Conservation (phyloP, 2,888 invertebrate species). For the Halocaridina rubra region DNA sequence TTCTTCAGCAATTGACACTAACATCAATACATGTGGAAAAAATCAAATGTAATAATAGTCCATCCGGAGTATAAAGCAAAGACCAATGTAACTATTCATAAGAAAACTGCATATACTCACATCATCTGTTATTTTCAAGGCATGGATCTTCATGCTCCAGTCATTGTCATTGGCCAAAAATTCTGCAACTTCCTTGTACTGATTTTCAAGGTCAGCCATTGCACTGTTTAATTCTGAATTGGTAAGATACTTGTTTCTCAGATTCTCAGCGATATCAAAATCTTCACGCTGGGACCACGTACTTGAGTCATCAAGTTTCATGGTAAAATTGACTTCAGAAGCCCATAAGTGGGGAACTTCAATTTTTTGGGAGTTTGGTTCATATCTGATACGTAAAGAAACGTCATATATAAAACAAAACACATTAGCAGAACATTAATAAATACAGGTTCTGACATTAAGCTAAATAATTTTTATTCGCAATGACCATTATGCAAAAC, state of each 20-base stretch:
- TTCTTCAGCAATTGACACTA: no score
- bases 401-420: no score
- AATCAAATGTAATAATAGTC: no score
- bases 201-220: constrained; percentile 78
- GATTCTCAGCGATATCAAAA: constrained; percentile 69
- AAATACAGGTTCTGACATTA: no score
- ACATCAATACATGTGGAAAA: no score
- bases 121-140: constrained; percentile 79
- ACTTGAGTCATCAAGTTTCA: constrained; percentile 83
- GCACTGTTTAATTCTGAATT: constrained; percentile 76
- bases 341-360: constrained; percentile 72
- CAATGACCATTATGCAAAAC: no score
- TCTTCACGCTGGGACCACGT: constrained; percentile 76
- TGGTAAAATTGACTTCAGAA: constrained; percentile 79
- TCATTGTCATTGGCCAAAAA: constrained; percentile 79
- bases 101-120: no score
- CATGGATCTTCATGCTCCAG: constrained; percentile 76
- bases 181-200: constrained; percentile 77
- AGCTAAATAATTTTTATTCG: no score
- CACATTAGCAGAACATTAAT: no score
- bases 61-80: no score
- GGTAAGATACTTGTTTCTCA: constrained; percentile 74
- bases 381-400: constrained; percentile 71
- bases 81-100: no score
- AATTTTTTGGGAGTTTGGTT: constrained; percentile 75